These are phyloP conservation scores for Machaerirhynchus nigripectus DNA, from an alignment of 2,113 vertebrate genomes.

Conservation along the genomic window DNA sequence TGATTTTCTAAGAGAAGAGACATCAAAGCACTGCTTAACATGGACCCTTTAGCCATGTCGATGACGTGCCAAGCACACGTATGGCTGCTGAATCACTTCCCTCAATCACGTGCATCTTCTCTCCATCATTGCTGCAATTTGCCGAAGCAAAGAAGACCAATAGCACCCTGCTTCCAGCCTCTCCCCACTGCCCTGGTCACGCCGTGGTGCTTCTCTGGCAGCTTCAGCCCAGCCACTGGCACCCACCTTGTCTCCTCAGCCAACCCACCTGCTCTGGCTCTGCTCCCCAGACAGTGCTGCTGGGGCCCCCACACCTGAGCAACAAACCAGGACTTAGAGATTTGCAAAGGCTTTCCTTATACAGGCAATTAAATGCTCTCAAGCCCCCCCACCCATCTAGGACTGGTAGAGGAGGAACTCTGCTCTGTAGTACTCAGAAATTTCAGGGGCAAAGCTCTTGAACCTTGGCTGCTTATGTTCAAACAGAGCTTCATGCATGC, in stretches of 20 bases:
- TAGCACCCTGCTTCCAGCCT: neutral
- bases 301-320: neutral
- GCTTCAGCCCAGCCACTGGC: neutral
- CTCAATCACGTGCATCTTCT: accelerated
- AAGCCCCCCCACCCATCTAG: accelerated
- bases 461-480: neutral
- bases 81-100: accelerated
- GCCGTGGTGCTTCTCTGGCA: accelerated
- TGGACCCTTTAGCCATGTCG: accelerated
- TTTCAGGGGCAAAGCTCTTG: neutral
- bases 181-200: neutral
- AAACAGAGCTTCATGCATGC: accelerated
- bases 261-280: neutral
- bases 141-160: accelerated
- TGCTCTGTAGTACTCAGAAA: neutral
- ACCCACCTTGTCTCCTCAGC: neutral
- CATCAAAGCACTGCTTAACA: neutral
- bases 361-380: neutral
- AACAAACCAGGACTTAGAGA: neutral
- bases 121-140: accelerated
- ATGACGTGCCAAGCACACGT: neutral
- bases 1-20: neutral
- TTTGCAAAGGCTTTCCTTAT: neutral
- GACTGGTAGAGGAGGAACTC: neutral
- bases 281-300: neutral